Base-by-base conservation (phyloP, 35 echinoderm and acorn worm species). In the Amphiura filiformis region DNA sequence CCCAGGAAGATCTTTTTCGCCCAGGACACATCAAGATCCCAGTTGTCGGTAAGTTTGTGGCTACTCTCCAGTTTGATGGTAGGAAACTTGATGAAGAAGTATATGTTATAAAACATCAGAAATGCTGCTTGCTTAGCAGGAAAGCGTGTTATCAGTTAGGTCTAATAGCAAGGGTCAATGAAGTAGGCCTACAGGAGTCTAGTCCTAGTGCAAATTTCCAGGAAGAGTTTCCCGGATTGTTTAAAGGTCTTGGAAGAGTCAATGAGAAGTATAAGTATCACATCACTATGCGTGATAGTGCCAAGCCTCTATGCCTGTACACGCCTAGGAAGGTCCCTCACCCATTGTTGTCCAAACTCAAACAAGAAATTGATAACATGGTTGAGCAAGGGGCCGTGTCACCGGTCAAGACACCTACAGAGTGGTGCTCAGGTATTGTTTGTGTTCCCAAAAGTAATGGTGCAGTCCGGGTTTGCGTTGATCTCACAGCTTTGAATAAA, bases 391-490 rank as follows among this genome's bases (percentile, higher is more conserved):
- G 92, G 32, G 92, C 90, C 0, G 90, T 94, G 22, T 90, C 82
- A 31, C 89, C 84, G 49, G 87, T 90, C 36, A 76, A 3, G 18
- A 39, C 87, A 22, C 88, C 93, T n/a, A 91, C 93, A 26, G 78
- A 86, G 15, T 95, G 93, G 93, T 91, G 88, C 39, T 57, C 88
- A 1, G 78, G 70, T 32, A 88, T 94, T 18, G 88, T 90, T 1
- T 61, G 83, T 5, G 87, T 87, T 1, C 80, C 84, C 37, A 91
- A 89, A 86, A 23, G 34, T 23, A 94, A 90, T 87, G 87, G 92
- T 2, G 65, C 34, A 0, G 37, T 90, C 7, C 9, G 83, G 0
- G 49, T 94, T 22, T 94, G 87, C 81, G 83, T 90, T 0, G 82
- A 94, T 76, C 78, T 87, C 0, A 89, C 87, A 0, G 80, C 89